A percentile compares a stretch with the other conserved stretches of the same genome.
Evolutionary conservation across 64 coral and sea anemone genomes (phyloP).

Genomic region (Catalaphyllia jardinei): DNA sequence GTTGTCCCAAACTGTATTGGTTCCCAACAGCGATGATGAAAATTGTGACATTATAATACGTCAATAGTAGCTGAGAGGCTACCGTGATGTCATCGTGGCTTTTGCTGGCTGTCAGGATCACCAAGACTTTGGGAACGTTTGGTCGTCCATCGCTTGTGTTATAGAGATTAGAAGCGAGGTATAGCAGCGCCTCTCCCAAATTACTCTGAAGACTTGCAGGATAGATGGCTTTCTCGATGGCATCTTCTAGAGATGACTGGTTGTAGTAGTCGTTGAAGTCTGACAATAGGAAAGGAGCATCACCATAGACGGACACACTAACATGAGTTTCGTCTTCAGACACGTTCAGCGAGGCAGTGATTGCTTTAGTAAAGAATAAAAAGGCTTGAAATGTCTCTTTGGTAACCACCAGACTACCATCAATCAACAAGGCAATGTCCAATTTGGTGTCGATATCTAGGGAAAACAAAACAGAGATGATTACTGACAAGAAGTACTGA

Average conservation of each 20-base stretch:
- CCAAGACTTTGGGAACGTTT: not conserved
- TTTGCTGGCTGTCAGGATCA: conserved; percentile 9
- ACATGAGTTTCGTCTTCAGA: not conserved
- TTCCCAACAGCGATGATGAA: not conserved
- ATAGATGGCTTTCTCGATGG: not conserved
- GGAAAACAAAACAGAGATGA: not conserved
- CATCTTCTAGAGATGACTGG: not conserved
- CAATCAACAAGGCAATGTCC: conserved; percentile 6
- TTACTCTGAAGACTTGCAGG: conserved; percentile 18
- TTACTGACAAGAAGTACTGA: too few species aligned
- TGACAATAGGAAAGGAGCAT: not conserved
- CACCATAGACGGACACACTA: not conserved
- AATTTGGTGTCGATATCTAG: not conserved
- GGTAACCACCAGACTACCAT: not conserved
- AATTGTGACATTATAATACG: conserved; percentile 6
- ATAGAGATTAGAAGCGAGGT: not conserved
- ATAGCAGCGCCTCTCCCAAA: not conserved
- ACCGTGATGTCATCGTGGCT: not conserved
- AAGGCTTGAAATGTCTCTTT: not conserved
- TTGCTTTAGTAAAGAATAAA: not conserved
- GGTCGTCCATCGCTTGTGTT: not conserved
- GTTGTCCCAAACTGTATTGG: not conserved
- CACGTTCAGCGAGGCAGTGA: conserved; percentile 5
- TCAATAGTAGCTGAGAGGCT: not conserved
- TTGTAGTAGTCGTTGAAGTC: not conserved